A percentile compares a stretch with the other conserved stretches of the same genome.
Evolutionary conservation across 2,113 vertebrate genomes (phyloP).

Genomic region (Triplophysa tibetana): DNA sequence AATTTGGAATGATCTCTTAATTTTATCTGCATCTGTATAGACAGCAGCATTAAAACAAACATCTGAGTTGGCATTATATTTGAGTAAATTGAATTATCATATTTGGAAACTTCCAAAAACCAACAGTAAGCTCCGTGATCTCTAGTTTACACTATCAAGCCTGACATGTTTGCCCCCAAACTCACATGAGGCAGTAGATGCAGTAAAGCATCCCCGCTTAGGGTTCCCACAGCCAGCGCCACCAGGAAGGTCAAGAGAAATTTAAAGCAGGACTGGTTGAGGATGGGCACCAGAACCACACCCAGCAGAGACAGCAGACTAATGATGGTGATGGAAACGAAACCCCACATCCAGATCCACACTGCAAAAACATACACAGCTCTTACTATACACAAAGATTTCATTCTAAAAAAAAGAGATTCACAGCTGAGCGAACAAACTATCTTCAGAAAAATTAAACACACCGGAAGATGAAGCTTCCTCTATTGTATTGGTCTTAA

Average conservation of each 20-base stretch:
- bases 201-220: constrained; percentile 96
- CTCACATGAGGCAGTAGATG: constrained; percentile 96
- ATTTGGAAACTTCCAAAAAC: neutral
- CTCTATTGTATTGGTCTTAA: constrained; percentile 64
- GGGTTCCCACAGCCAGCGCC: constrained; percentile 95
- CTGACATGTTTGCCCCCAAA: constrained; percentile 14
- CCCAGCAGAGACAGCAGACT: constrained; percentile 96
- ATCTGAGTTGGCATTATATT: too few relatives aligned
- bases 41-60: too few relatives aligned
- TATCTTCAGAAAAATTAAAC: neutral
- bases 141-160: too few relatives aligned
- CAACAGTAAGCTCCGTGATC: too few relatives aligned
- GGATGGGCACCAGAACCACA: constrained; percentile 92
- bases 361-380: constrained; percentile 68
- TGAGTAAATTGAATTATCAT: too few relatives aligned
- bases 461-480: constrained; percentile 18
- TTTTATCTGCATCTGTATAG: too few relatives aligned
- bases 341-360: constrained; percentile 93
- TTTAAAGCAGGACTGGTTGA: constrained; percentile 98
- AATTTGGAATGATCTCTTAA: too few relatives aligned
- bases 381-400: neutral
- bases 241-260: constrained; percentile 98
- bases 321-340: constrained; percentile 97
- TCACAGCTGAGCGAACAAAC: constrained; percentile 17
- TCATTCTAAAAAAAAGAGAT: too few relatives aligned